These are phyloP conservation scores for Planiliza haematocheilus DNA, from an alignment of 2,113 vertebrate genomes.

Conservation along the genomic window DNA sequence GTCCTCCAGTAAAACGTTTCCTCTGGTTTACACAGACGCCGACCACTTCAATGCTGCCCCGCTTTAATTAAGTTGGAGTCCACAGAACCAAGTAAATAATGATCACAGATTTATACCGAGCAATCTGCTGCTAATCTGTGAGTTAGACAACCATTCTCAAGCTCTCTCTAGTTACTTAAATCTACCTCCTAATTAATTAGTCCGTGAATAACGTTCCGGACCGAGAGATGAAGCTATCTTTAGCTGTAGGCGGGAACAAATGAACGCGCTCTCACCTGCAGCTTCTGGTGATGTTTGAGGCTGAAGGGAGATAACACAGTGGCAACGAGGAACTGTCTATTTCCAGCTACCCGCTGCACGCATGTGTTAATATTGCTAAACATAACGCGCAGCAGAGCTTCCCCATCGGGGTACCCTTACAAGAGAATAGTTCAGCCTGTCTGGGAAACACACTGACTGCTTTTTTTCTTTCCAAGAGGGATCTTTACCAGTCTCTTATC, in stretches of 20 bases:
- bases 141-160: slow-evolving; percentile 57
- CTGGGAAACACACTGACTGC: background rate
- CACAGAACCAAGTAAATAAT: slow-evolving; percentile 27
- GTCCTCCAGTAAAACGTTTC: slow-evolving; percentile 25
- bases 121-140: slow-evolving; percentile 57
- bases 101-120: slow-evolving; percentile 46
- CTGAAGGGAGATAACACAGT: slow-evolving; percentile 24
- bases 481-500: too few species aligned
- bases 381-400: background rate
- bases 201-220: slow-evolving; percentile 55
- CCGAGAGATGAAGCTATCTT: slow-evolving; percentile 37
- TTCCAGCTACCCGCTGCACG: background rate
- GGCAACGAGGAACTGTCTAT: slow-evolving; percentile 13
- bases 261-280: slow-evolving; percentile 20
- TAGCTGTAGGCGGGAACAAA: slow-evolving; percentile 6
- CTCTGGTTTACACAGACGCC: slow-evolving; percentile 16
- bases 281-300: slow-evolving; percentile 31
- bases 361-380: background rate
- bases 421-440: background rate
- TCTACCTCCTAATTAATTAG: slow-evolving; percentile 66
- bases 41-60: slow-evolving; percentile 8
- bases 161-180: slow-evolving; percentile 68
- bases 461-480: background rate
- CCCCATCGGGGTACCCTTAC: background rate
- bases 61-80: slow-evolving; percentile 49